Evolutionary conservation across 2,113 vertebrate genomes (phyloP), one percentile per base, ranked within the genome.

Genomic region (Epinephelus fuscoguttatus): DNA sequence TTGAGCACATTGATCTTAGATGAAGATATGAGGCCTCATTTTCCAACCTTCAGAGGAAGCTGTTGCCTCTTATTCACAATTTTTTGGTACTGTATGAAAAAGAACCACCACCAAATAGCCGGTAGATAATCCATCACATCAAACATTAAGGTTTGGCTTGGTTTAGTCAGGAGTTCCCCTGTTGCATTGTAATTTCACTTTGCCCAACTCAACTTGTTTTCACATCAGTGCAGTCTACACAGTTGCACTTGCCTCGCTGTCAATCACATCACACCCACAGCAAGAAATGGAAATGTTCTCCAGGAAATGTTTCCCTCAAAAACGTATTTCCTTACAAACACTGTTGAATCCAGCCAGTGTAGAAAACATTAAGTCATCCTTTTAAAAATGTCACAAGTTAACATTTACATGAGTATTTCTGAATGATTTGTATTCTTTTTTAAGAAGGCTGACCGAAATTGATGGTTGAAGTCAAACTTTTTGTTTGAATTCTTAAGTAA

Each of bases 181-280:
- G 3, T 27, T 68, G 52, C 68, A 23, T 68, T 66, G 45, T 59
- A 59, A 59, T 69, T 81, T 74, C 27, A 73, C 40, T 72, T 52
- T 53, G 8, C 13, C 49, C 3, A 49, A 49, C 52, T 57, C n/a
- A 10, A 71, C n/a, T 27, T 81, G 7, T 87, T 84, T 81, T 81
- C 45, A 42, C 45, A 61, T 80, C n/a, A 42, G n/a, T 59, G 62
- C 27, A 7, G 37, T 50, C 40, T 74, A 53, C 56, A n/a, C 18
- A 55, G 21, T n/a, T 63, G 23, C 57, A 21, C 61, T 42, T 37
- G 1, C 2, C 69, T 70, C 12, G 1, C 70, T 75, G 53, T 78
- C 73, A n/a, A 56, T 84, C 81, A 45, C 68, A 33, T 64, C 71
- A 70, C 68, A 80, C 57, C 42, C 72, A 49, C 37, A 63, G 70